Evolutionary conservation across 2,797 vertebrate genomes (phyloP), one percentile per base, ranked within the genome.

Genomic region (Anguilla pacifica): DNA sequence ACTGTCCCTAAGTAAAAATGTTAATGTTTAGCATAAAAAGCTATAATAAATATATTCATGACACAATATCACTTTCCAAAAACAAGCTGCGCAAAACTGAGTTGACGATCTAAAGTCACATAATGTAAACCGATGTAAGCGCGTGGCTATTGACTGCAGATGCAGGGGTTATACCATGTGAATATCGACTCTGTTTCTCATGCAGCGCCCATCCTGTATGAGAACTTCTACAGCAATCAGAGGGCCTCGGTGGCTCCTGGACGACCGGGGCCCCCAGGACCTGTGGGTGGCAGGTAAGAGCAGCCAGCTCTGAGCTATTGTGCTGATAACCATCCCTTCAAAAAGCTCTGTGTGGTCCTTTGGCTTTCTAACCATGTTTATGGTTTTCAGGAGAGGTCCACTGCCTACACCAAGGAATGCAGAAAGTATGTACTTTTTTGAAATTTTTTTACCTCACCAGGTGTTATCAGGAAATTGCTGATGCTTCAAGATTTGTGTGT

Each of bases 191-290:
- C 49, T 86, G 64, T 88, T 70, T 31, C 25, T 70, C 67, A 83
- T 19, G 88, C 92, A 99, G 98, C 94, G 91, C 94, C 97, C 0
- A 92, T 99, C 87, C 25, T 89, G 86, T 99, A 99, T 87, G 98
- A 99, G 93, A 99, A 98, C 95, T 99, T 98, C 94, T 99, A 99
- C 89, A 96, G 92, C 1, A 87, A 94, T 88, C 97, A 97, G 91
- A 97, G 85, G 92, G 93, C 92, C 89, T 55, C 93, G 3, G 64
- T 87, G 22, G 88, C 89, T 17, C 79, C 79, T 22, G 91, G 49
- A 2, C 95, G 92, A 91, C 92, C 89, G 83, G 89, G 91, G 0
- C 59, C 83, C 49, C 61, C 91, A 0, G 74, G 91, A 0, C 61
- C 83, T 57, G 53, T 91, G 0, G 91, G 81, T 86, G 89, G 92